Conservation (phyloP, 2,797 vertebrate species). For the Threskiornis aethiopicus region DNA sequence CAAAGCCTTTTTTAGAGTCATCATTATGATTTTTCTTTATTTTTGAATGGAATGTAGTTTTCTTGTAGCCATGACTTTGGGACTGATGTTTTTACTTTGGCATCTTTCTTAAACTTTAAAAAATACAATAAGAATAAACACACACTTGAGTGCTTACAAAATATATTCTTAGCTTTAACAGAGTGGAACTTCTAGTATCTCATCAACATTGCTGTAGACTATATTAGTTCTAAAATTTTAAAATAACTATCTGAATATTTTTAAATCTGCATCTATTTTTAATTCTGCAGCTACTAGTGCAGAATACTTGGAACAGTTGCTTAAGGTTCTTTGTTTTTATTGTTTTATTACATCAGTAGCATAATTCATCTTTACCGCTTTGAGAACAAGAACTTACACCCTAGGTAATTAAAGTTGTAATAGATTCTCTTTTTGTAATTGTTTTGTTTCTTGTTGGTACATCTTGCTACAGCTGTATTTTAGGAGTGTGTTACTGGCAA, state of each 20-base stretch:
- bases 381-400: not conserved
- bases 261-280: not conserved
- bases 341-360: not conserved
- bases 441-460: not conserved
- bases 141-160: not conserved
- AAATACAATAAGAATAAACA: not conserved
- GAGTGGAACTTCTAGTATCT: not conserved
- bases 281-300: not conserved
- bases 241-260: not conserved
- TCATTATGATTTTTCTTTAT: not conserved
- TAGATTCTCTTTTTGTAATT: not conserved
- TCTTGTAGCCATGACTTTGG: not conserved
- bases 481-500: not conserved
- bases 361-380: not conserved
- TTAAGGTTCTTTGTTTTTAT: not conserved
- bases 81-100: not conserved
- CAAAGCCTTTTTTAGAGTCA: not conserved
- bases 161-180: not conserved
- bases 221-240: not conserved
- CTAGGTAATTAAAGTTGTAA: not conserved
- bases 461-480: not conserved
- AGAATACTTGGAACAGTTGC: not conserved
- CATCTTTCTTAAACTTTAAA: not conserved
- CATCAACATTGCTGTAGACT: not conserved
- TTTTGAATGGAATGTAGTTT: not conserved